Percentiles rank a stretch among this genome's conserved stretches.
Conservation (phyloP, 2,888 invertebrate species). For the Galerucella pusilla region DNA sequence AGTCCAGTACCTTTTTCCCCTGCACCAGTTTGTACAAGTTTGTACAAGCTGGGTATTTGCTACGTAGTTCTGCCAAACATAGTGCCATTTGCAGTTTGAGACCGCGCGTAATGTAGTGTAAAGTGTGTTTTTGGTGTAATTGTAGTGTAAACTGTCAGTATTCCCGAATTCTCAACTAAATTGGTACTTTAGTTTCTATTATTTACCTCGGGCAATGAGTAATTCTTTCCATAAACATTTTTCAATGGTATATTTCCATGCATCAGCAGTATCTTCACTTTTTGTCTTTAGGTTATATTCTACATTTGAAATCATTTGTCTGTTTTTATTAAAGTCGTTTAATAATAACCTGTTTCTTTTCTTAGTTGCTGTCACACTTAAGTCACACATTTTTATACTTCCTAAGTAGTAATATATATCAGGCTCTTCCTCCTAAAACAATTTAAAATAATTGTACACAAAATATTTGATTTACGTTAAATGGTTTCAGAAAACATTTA, state of each 20-base stretch:
- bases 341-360: conserved; percentile 43
- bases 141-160: background rate
- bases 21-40: too few relatives aligned
- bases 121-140: too few relatives aligned
- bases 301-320: conserved; percentile 38
- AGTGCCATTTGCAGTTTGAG: too few relatives aligned
- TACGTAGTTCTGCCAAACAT: too few relatives aligned
- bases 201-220: conserved; percentile 43
- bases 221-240: conserved; percentile 50
- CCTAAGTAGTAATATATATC: conserved; percentile 48
- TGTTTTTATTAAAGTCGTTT: conserved; percentile 46
- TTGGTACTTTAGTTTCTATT: background rate
- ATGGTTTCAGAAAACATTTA: background rate
- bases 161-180: background rate
- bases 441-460: background rate
- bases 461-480: background rate
- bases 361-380: conserved; percentile 40
- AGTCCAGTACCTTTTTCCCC: too few relatives aligned
- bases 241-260: conserved; percentile 47
- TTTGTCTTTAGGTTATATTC: conserved; percentile 45
- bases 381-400: conserved; percentile 46
- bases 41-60: too few relatives aligned
- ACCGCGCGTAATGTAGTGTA: too few relatives aligned
- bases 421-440: conserved; percentile 71
- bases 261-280: conserved; percentile 40